Base-by-base conservation (phyloP, 2,113 vertebrate species). In the Alligator mississippiensis region DNA sequence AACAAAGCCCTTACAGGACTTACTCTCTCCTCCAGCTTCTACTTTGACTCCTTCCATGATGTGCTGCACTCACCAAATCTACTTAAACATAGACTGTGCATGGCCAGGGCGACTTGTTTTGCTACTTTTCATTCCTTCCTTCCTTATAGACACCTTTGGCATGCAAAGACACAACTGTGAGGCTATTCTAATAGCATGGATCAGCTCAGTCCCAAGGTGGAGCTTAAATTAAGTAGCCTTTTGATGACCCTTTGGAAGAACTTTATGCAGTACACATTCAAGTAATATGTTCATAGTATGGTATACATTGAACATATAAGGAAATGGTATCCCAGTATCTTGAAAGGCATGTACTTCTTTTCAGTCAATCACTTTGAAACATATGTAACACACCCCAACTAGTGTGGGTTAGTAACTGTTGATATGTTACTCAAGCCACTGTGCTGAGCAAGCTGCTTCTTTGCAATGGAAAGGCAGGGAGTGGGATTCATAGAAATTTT, bases 181-280 rank as follows among this genome's bases (percentile, higher is more conserved):
- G 3, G 3, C 82, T 5, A 38, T 4, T 78, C 30, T 6, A 84
- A 60, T 1, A 18, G 9, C 90, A 80, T 1, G 5, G 62, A 14
- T 38, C 2, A 93, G 91, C 1, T 1, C 4, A 76, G 3, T 12
- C 84, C 61, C 64, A 80, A 11, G 87, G 3, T 78, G 1, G 2
- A 2, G 9, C 1, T 3, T 72, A 86, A 57, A 0, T 2, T 22
- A 7, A 55, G 12, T 63, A 28, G 17, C n/a, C n/a, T 18, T 19
- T n/a, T 68, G n/a, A 47, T 47, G 47, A 47, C 47, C 47, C 47
- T 47, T 47, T 47, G 47, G 47, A 47, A 47, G 47, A 47, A 47
- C 8, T 47, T 47, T 47, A 47, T 47, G 47, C 47, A 47, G 47
- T 47, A 47, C 47, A 47, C 47, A 47, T 47, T 47, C 47, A 47